These are phyloP conservation scores for Nematopogon swammerdamellus DNA, from an alignment of 2,888 invertebrate genomes.

Conservation along the genomic window DNA sequence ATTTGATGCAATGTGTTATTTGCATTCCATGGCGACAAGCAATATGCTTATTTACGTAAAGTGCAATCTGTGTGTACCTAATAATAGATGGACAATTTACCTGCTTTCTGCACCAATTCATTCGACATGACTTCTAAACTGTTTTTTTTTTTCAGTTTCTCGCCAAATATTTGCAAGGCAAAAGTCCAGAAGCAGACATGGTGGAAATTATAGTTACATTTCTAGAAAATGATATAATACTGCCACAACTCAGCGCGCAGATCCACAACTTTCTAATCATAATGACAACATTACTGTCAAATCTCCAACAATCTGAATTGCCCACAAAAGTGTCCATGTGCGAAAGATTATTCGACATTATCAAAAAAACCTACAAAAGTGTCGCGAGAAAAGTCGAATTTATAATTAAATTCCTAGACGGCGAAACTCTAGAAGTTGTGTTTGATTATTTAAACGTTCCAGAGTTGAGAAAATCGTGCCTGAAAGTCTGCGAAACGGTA, in stretches of 20 bases:
- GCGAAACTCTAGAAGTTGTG: constrained; percentile 33
- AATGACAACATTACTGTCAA: constrained; percentile 25
- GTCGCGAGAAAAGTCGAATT: constrained; percentile 42
- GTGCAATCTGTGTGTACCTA: not conserved
- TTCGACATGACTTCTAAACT: not conserved
- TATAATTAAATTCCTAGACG: constrained; percentile 28
- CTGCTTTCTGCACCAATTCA: not conserved
- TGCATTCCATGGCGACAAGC: no score
- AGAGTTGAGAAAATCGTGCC: constrained; percentile 15
- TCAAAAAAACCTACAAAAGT: constrained; percentile 32
- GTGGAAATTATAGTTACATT: constrained; percentile 25
- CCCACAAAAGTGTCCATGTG: constrained; percentile 14
- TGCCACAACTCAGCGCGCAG: constrained; percentile 23
- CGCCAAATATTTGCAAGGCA: constrained; percentile 28
- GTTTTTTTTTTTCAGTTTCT: constrained; percentile 29
- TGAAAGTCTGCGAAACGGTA: constrained; percentile 11
- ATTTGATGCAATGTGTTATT: no score
- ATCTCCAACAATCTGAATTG: constrained; percentile 16
- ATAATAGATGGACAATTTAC: not conserved
- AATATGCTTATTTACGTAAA: not conserved
- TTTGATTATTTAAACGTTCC: constrained; percentile 30
- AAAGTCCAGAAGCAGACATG: constrained; percentile 23
- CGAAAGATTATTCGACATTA: constrained; percentile 24
- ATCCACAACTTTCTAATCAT: constrained; percentile 30
- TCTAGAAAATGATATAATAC: constrained; percentile 32